These are phyloP conservation scores for Clistopyga incitator DNA, from an alignment of 2,888 invertebrate species.

Conservation along the genomic window DNA sequence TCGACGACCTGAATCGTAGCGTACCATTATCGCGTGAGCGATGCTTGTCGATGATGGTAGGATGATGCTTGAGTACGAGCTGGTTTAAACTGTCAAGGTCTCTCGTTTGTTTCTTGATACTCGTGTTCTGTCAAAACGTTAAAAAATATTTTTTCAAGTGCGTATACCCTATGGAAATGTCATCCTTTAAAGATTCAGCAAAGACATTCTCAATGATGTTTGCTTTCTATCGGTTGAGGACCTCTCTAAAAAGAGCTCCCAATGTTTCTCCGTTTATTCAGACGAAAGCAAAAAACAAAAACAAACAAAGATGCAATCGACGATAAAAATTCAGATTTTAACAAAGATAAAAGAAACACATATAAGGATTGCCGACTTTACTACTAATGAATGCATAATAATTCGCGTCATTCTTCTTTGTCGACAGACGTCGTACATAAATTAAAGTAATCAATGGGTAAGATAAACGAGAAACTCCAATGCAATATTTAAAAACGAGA, in stretches of 20 bases:
- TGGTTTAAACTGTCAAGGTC: constrained; percentile 37
- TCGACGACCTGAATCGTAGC: constrained; percentile 43
- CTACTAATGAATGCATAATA: not conserved
- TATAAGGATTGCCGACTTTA: not conserved
- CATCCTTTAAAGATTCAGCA: not conserved
- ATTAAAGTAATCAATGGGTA: not conserved
- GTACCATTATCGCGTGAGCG: constrained; percentile 37
- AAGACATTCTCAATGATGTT: not conserved
- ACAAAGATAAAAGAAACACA: not conserved
- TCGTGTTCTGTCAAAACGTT: not conserved
- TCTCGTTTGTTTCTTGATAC: not conserved
- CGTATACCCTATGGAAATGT: not conserved
- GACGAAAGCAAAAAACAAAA: no score
- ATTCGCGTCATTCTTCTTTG: not conserved
- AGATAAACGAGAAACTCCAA: not conserved
- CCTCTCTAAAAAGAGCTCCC: no score
- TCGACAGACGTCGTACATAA: not conserved
- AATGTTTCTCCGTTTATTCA: no score
- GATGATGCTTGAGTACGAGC: not conserved
- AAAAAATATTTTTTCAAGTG: not conserved
- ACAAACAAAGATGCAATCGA: not conserved
- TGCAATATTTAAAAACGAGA: not conserved
- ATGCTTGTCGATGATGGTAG: not conserved
- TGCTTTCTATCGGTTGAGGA: not conserved
- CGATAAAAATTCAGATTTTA: not conserved